phyloP scores from a whole-genome alignment of 2,113 vertebrate species.

The Phainopepla nitens region DNA sequence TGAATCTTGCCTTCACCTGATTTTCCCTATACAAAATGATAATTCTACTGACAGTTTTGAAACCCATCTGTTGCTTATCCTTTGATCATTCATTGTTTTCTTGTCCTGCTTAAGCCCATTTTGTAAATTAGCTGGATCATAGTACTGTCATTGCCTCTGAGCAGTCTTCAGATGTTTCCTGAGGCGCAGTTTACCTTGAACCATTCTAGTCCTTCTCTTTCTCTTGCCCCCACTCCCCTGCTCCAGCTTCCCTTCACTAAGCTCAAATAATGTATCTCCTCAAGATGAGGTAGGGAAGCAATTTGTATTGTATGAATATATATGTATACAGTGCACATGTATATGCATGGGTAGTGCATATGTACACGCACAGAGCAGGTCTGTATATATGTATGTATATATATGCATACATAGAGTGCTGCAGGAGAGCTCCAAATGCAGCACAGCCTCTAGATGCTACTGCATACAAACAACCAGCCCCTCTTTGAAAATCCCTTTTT shows the following conservation, averaged over 20 bases:
- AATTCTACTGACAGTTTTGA: background rate
- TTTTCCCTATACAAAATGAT: background rate
- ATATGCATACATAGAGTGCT: background rate
- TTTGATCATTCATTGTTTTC: background rate
- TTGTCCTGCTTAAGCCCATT: background rate
- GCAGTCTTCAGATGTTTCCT: background rate
- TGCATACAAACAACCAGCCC: background rate
- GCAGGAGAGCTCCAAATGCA: background rate
- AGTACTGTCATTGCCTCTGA: background rate
- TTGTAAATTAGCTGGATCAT: background rate
- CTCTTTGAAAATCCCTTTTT: slow-evolving; percentile 6
- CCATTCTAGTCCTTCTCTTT: background rate
- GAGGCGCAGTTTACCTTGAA: background rate
- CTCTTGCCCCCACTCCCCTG: background rate
- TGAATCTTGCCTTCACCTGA: background rate
- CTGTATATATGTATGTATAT: background rate
- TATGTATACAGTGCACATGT: background rate
- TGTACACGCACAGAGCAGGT: background rate
- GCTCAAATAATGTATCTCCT: background rate
- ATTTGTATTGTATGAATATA: background rate
- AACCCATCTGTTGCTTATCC: background rate
- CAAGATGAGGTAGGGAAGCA: background rate
- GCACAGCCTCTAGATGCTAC: background rate
- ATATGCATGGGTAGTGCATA: background rate
- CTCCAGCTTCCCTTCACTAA: background rate